Conservation (phyloP, 2,113 vertebrate species). For the Sapayoa aenigma region DNA sequence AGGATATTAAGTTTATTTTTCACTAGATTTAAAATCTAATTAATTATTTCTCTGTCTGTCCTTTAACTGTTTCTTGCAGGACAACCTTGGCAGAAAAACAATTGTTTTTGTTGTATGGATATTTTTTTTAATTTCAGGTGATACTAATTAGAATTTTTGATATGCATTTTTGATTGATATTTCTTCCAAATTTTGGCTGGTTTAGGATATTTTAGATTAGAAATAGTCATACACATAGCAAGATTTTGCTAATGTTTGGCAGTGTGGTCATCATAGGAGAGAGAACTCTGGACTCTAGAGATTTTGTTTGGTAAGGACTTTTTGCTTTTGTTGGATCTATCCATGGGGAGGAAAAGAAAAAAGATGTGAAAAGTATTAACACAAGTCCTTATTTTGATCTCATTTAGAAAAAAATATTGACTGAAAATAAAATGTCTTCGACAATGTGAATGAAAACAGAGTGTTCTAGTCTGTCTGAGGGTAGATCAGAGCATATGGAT, state of each 20-base stretch:
- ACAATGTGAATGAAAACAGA: background rate
- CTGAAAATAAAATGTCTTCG: background rate
- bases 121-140: background rate
- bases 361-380: background rate
- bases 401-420: background rate
- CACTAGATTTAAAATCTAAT: background rate
- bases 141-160: background rate
- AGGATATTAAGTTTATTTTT: background rate
- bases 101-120: background rate
- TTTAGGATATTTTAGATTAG: background rate
- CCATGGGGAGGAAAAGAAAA: fast-evolving
- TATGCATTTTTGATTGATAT: background rate
- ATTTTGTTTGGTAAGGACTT: background rate
- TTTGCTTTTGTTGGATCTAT: background rate
- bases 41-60: background rate
- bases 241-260: fast-evolving
- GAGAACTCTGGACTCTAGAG: background rate
- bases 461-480: background rate
- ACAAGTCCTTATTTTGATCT: background rate
- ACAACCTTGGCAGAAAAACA: background rate
- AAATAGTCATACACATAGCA: background rate
- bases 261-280: background rate
- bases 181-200: background rate
- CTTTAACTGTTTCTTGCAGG: background rate
- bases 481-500: background rate